Evolutionary conservation across 2,113 vertebrate genomes (phyloP).

Genomic region (Myocastor coypus): DNA sequence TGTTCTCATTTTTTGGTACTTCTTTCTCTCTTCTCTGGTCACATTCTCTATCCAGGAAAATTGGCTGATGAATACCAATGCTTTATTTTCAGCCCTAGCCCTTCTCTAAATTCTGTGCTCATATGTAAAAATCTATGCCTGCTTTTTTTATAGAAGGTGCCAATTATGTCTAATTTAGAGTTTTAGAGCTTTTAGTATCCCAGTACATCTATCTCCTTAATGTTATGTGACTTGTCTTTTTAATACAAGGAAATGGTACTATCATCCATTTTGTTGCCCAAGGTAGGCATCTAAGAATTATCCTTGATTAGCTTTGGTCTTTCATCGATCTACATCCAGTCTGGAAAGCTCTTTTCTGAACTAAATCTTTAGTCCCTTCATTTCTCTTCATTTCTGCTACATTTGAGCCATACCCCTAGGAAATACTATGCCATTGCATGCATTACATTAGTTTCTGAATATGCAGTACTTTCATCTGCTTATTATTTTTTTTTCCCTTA

Average conservation of each 20-base stretch:
- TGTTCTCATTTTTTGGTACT: not conserved
- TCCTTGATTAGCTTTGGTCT: not conserved
- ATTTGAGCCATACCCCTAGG: not conserved
- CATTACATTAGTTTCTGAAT: not conserved
- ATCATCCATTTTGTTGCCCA: not conserved
- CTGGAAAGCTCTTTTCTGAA: not conserved
- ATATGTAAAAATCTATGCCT: slow-evolving; percentile 5
- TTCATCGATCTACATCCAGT: not conserved
- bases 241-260: not conserved
- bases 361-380: not conserved
- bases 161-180: slow-evolving; percentile 3
- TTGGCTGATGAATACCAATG: not conserved
- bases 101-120: not conserved
- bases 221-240: not conserved
- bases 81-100: not conserved
- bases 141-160: slow-evolving; percentile 17
- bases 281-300: slow-evolving; percentile 6
- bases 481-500: not conserved
- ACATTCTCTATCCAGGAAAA: not conserved
- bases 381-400: not conserved
- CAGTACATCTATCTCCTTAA: not conserved
- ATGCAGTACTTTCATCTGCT: not conserved
- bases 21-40: not conserved
- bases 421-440: not conserved
- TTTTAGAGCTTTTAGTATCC: not conserved